Evolutionary conservation across 2,888 invertebrate species (phyloP), one percentile per base, ranked within the genome.

Genomic region (Carcina quercana): DNA sequence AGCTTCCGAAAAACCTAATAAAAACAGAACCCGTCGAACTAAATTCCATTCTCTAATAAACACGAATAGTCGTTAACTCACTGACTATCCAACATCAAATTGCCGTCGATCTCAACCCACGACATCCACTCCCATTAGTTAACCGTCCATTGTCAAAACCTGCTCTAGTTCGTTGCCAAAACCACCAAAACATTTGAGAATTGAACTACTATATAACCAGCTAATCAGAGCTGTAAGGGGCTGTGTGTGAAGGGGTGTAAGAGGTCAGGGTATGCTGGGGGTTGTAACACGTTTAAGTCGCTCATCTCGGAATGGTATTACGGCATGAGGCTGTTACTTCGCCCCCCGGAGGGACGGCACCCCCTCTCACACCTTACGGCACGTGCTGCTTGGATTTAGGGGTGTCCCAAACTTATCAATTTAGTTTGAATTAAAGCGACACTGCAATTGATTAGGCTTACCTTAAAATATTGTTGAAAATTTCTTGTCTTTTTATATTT

Each of bases 231-330:
- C 7, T 5, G 17, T 7, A 17, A 17, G 5, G 30, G 38, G 30
- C 34, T 35, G 43, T 39, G 32, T 17, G 43, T 43, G 35, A 39
- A 27, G 43, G 45, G 42, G 27, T 2, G 32, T 8, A 42, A 37
- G 19, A 47, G 70, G 50, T 67, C 69, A 55, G 21, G 50, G 42
- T 59, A 41, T 13, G 38, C 36, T 66, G 75, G 78, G 47, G 54
- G 59, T 59, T 57, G 51, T 79, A 80, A 82, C 72, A 55, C 59
- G 65, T 78, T 80, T 80, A 79, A 80, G 79, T 73, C 76, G 70
- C 67, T 80, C 80, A 78, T 82, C 80, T 79, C 78, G 69, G 66
- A 80, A 80, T 79, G 76, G 79, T 70, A 78, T 82, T 80, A 82
- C 67, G 59, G 70, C 57, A 68, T 66, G 67, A 68, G 56, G 63